A percentile compares a stretch with the other conserved stretches of the same genome.
These are phyloP conservation scores for Harpagoxenus sublaevis DNA, from an alignment of 2,888 invertebrate species.

Conservation along the genomic window DNA sequence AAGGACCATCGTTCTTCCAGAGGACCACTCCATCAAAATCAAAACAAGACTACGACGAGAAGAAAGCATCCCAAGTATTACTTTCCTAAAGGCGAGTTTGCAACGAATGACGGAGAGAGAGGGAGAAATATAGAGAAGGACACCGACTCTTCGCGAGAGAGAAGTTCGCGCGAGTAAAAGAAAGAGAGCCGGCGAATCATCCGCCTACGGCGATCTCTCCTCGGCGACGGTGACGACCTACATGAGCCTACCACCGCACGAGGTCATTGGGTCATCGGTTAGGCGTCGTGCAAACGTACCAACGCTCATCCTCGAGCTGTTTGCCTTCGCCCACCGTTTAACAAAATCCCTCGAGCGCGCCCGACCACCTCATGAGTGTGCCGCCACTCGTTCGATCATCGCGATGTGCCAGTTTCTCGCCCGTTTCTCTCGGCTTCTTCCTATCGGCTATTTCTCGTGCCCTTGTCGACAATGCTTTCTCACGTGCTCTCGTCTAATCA, in stretches of 20 bases:
- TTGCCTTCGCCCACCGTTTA: slow-evolving; percentile 51
- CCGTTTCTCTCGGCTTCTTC: not conserved
- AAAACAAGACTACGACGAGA: slow-evolving; percentile 18
- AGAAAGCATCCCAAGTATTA: slow-evolving; percentile 23
- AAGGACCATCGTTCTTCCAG: slow-evolving; percentile 21
- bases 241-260: slow-evolving; percentile 72
- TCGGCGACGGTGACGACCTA: slow-evolving; percentile 77
- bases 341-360: slow-evolving; percentile 49
- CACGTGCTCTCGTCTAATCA: not conserved
- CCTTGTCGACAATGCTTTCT: slow-evolving; percentile 1
- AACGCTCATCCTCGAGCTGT: slow-evolving; percentile 44
- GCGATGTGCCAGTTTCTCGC: slow-evolving; percentile 50
- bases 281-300: slow-evolving; percentile 54
- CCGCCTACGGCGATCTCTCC: slow-evolving; percentile 80
- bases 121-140: not conserved
- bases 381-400: slow-evolving; percentile 33
- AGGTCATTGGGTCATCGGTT: slow-evolving; percentile 74
- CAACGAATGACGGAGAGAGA: slow-evolving; percentile 5
- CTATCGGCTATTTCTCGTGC: slow-evolving; percentile 20
- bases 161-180: slow-evolving; percentile 28
- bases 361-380: slow-evolving; percentile 24
- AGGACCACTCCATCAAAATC: slow-evolving; percentile 37
- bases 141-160: not conserved
- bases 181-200: slow-evolving; percentile 57
- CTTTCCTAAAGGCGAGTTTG: slow-evolving; percentile 34